Conservation (phyloP, 2,888 invertebrate species). For the Cyaniris semiargus region DNA sequence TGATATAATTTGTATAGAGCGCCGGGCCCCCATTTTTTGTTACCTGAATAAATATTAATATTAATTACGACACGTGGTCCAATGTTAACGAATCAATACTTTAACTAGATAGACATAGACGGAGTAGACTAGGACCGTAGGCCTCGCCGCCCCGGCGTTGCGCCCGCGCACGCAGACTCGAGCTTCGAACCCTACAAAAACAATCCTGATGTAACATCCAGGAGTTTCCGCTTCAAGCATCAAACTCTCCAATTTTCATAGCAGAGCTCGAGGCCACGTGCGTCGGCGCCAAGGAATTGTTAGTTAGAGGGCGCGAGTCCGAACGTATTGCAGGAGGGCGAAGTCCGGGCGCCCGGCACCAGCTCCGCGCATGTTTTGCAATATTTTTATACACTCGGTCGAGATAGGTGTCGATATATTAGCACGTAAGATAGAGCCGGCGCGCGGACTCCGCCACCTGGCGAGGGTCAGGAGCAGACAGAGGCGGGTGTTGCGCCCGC, state of each 20-base stretch:
- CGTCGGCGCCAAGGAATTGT: slow-evolving; percentile 36
- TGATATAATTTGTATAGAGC: slow-evolving; percentile 45
- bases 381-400: slow-evolving; percentile 65
- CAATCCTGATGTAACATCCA: background rate
- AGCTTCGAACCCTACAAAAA: background rate
- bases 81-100: slow-evolving; percentile 79
- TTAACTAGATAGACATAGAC: slow-evolving; percentile 66
- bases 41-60: slow-evolving; percentile 79
- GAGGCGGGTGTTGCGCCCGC: slow-evolving; percentile 41
- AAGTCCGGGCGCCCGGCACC: slow-evolving; percentile 37
- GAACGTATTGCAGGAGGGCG: slow-evolving; percentile 38
- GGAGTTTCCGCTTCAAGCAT: background rate
- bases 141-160: background rate
- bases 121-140: slow-evolving; percentile 47
- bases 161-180: background rate
- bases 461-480: slow-evolving; percentile 57
- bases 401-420: slow-evolving; percentile 58
- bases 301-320: slow-evolving; percentile 42
- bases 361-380: slow-evolving; percentile 45
- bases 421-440: slow-evolving; percentile 50
- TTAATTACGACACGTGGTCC: slow-evolving; percentile 80
- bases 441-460: slow-evolving; percentile 49
- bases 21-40: slow-evolving; percentile 73
- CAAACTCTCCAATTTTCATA: slow-evolving; percentile 41
- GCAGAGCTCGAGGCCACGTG: background rate